These are phyloP conservation scores for Gyps fulvus DNA, from an alignment of 2,113 vertebrate species.

Conservation along the genomic window DNA sequence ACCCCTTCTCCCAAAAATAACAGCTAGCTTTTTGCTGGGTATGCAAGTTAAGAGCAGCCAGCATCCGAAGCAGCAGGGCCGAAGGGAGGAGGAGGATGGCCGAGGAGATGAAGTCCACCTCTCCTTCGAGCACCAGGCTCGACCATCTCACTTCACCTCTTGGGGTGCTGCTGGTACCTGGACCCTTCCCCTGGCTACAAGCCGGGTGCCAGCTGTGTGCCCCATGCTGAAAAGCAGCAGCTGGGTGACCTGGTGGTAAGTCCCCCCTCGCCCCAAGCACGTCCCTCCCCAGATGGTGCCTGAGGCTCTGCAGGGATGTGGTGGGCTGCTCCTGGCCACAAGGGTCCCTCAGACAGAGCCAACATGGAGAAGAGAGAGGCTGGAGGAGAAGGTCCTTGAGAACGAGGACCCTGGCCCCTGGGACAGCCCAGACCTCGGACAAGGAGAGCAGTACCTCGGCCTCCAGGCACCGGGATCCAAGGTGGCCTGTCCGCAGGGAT, in stretches of 20 bases:
- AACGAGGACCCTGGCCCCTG: background rate
- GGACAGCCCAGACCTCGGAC: background rate
- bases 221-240: accelerated
- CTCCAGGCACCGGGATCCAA: background rate
- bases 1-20: background rate
- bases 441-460: background rate
- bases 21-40: background rate
- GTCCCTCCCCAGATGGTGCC: background rate
- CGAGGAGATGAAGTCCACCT: background rate
- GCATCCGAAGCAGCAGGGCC: background rate
- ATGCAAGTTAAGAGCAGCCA: background rate
- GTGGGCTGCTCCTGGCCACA: background rate
- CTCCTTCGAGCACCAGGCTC: background rate
- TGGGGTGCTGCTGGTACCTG: background rate
- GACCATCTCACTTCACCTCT: background rate
- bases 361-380: accelerated
- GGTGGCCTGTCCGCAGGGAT: background rate
- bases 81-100: background rate
- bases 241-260: background rate
- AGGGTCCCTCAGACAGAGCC: background rate
- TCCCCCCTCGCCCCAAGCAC: accelerated
- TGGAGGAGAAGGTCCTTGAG: background rate
- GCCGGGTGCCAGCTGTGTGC: accelerated
- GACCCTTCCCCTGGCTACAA: background rate
- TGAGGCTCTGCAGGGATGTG: background rate